These are phyloP conservation scores for Etheostoma spectabile DNA, from an alignment of 2,113 vertebrate species.

Conservation along the genomic window DNA sequence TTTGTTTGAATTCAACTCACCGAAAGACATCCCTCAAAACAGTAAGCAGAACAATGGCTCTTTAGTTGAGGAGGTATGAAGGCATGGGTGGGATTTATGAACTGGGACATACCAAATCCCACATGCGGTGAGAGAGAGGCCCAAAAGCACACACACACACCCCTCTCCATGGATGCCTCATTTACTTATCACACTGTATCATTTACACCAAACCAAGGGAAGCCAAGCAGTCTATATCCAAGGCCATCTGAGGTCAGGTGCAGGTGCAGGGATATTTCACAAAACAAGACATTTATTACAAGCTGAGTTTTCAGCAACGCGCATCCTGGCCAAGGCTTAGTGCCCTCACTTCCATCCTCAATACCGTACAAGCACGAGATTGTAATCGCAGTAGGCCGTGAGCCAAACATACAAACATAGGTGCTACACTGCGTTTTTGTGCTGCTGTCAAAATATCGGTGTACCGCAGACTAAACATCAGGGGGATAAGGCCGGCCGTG, in stretches of 20 bases:
- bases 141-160: slow-evolving; percentile 23
- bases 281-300: slow-evolving; percentile 60
- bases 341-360: slow-evolving; percentile 53
- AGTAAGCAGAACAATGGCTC: slow-evolving; percentile 72
- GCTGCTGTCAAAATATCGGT: slow-evolving; percentile 77
- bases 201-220: slow-evolving; percentile 42
- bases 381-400: slow-evolving; percentile 26
- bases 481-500: slow-evolving; percentile 34
- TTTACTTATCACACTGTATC: slow-evolving; percentile 72
- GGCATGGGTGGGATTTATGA: slow-evolving; percentile 71
- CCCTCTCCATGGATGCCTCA: slow-evolving; percentile 49
- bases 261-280: slow-evolving; percentile 62
- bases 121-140: slow-evolving; percentile 58
- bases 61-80: slow-evolving; percentile 69
- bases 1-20: slow-evolving; percentile 76
- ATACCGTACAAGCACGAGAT: slow-evolving; percentile 37
- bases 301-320: slow-evolving; percentile 45
- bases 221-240: slow-evolving; percentile 27
- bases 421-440: slow-evolving; percentile 63
- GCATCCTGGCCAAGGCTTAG: slow-evolving; percentile 51
- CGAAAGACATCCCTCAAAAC: slow-evolving; percentile 81
- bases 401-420: slow-evolving; percentile 64
- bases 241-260: slow-evolving; percentile 66
- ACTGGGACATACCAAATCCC: slow-evolving; percentile 69
- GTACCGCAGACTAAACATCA: slow-evolving; percentile 79